Base-by-base conservation (phyloP, 2,113 vertebrate genomes). In the Butastur rufipennis region DNA sequence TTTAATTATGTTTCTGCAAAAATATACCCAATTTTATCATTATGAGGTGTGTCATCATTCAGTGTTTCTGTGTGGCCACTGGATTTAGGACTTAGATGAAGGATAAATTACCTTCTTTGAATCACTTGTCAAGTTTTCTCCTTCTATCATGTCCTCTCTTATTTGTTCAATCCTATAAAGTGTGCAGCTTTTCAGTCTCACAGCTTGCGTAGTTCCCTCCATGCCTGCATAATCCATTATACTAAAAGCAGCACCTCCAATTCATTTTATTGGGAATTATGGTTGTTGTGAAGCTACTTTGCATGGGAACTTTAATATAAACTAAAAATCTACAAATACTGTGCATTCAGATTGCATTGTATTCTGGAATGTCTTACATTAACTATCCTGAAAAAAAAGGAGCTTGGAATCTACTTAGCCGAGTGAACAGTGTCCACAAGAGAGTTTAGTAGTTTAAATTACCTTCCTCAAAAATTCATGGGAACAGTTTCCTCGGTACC, bases 401-500 rank as follows among this genome's bases (percentile, higher is more conserved):
- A 66, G 0, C 14, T 71, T 74, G 21, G 7, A 66, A 36, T 62
- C 26, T 89, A 56, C 18, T 70, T 48, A 86, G 3, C 8, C 0
- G 8, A 23, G 0, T 29, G 19, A 83, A 70, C 7, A 36, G 2
- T 10, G 16, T 68, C 6, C 5, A 48, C 21, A 53, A 71, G 82
- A 58, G 15, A 13, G 2, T 53, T 73, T 40, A 53, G 16, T 27
- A 48, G 12, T 48, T 88, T 65, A 53, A 48, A 7, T 17, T 52
- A 18, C 5, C 7, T 40, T 86, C 25, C 65, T 77, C 22, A 62
- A 71, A 88, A 81, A 17, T 43, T 81, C 7, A 38, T 58, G 32
- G 4, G 6, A 78, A 70, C 4, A 10, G 1, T 70, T 78, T 81
- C 21, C 12, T 73, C 1, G 0, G 3, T 23, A 68, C 3, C 6